Percentiles rank a stretch among this genome's conserved stretches.
These are phyloP conservation scores for Temnothorax ravouxi DNA, from an alignment of 2,888 invertebrate species.

Conservation along the genomic window DNA sequence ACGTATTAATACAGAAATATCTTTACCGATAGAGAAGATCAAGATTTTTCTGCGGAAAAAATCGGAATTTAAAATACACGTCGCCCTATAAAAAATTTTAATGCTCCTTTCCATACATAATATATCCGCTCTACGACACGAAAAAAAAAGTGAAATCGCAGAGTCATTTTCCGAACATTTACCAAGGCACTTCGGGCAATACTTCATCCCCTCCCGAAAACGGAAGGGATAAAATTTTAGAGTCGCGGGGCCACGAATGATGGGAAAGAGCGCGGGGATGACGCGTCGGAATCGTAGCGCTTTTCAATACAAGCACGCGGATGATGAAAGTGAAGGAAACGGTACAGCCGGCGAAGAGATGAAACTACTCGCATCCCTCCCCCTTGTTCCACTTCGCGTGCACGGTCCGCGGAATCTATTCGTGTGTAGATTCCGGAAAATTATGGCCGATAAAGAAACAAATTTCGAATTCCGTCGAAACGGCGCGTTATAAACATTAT, in stretches of 20 bases:
- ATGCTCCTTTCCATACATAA: conserved; percentile 35
- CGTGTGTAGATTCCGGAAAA: conserved; percentile 84
- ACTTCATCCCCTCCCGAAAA: conserved; percentile 57
- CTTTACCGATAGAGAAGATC: not conserved
- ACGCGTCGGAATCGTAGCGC: conserved; percentile 62
- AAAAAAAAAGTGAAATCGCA: conserved; percentile 35
- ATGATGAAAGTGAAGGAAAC: conserved; percentile 10
- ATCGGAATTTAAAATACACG: conserved; percentile 34
- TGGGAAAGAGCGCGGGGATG: conserved; percentile 61
- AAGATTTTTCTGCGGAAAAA: conserved; percentile 5
- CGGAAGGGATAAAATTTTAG: conserved; percentile 83
- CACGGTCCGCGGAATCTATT: conserved; percentile 78
- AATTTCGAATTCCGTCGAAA: conserved; percentile 83
- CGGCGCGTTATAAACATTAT: conserved; percentile 83
- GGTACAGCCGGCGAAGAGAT: conserved; percentile 48
- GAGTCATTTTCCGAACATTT: conserved; percentile 53
- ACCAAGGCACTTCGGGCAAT: conserved; percentile 54
- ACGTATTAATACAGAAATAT: conserved; percentile 12
- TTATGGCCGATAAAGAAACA: conserved; percentile 86
- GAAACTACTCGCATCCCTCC: conserved; percentile 63
- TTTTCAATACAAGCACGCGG: conserved; percentile 78
- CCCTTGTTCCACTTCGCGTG: conserved; percentile 27
- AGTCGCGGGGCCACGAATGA: conserved; percentile 73
- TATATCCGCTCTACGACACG: conserved; percentile 26
- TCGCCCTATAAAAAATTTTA: conserved; percentile 31